Percentiles rank a stretch among this genome's conserved stretches.
Conservation (phyloP, 2,888 invertebrate genomes). For the Anthophora plumipes region DNA sequence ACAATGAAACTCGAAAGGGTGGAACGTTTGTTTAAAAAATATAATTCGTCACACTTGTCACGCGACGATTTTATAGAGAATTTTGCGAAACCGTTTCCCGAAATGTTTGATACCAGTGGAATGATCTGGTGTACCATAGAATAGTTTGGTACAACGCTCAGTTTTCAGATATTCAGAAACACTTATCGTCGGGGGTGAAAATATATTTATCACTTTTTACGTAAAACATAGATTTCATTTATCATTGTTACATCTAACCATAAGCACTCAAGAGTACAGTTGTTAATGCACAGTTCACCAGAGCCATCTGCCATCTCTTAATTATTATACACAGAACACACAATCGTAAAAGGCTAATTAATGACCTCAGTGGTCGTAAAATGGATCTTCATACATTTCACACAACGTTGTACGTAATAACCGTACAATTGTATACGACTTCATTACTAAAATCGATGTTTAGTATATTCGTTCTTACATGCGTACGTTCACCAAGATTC, state of each 20-base stretch:
- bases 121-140: background rate
- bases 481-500: too few species aligned
- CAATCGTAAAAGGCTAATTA: constrained; percentile 10
- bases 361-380: background rate
- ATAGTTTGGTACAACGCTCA: too few species aligned
- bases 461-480: too few species aligned
- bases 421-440: too few species aligned
- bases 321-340: background rate
- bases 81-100: background rate
- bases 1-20: constrained; percentile 19
- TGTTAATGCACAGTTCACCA: constrained; percentile 4
- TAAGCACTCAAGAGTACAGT: background rate
- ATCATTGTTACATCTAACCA: background rate
- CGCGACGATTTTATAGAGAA: background rate
- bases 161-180: too few species aligned
- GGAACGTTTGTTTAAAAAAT: constrained; percentile 47
- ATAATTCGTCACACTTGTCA: constrained; percentile 4
- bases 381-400: constrained; percentile 16
- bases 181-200: too few species aligned
- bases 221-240: too few species aligned
- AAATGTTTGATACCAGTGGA: constrained; percentile 16
- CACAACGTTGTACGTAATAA: background rate
- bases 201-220: too few species aligned
- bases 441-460: too few species aligned
- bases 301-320: background rate